Conservation (phyloP, 2,797 vertebrate species). For the Coregonus ussuriensis region DNA sequence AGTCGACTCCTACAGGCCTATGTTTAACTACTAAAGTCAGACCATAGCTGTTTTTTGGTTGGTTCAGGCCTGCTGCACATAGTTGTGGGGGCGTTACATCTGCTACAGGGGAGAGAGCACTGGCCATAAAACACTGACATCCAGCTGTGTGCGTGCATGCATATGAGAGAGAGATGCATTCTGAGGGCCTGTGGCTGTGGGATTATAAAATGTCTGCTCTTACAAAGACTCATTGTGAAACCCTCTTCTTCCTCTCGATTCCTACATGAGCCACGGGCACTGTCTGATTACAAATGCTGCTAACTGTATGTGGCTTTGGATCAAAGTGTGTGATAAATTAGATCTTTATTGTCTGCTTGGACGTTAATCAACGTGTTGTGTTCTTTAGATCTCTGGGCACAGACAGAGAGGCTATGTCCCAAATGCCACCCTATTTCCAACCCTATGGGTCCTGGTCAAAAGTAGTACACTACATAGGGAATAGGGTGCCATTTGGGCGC, state of each 20-base stretch:
- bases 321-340: neutral
- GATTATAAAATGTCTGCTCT: slow-evolving; percentile 47
- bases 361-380: neutral
- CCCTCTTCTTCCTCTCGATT: neutral
- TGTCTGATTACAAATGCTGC: neutral
- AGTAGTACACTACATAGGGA: neutral
- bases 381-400: neutral
- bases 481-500: neutral
- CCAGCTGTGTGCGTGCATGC: slow-evolving; percentile 4
- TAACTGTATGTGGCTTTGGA: neutral
- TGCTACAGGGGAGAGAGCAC: neutral
- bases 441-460: neutral
- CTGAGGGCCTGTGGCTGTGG: slow-evolving; percentile 46
- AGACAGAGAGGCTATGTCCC: neutral
- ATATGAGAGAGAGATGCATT: slow-evolving; percentile 26
- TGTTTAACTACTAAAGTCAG: neutral
- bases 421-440: neutral
- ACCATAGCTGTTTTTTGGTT: slow-evolving; percentile 1
- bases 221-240: slow-evolving; percentile 68
- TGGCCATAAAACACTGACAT: neutral
- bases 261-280: neutral
- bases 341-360: slow-evolving; percentile 1
- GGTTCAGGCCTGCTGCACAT: neutral
- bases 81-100: neutral
- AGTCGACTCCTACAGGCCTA: neutral